These are phyloP conservation scores for Nerophis ophidion DNA, from an alignment of 2,113 vertebrate species.

Conservation along the genomic window DNA sequence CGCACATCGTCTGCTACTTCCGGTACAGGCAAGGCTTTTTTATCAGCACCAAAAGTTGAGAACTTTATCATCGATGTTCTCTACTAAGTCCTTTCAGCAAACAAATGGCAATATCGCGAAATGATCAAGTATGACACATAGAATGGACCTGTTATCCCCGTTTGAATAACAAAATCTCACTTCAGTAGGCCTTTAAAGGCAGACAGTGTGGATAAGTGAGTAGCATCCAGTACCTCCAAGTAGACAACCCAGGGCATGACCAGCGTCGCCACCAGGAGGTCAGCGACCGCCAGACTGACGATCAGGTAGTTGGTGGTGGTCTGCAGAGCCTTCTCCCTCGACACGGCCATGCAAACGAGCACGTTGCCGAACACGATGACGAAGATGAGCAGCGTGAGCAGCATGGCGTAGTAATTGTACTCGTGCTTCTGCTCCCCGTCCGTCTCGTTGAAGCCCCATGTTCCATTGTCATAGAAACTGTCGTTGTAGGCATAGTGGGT, in stretches of 20 bases:
- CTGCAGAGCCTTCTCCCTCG: conserved; percentile 91
- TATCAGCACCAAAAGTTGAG: too few species aligned
- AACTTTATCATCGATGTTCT: too few species aligned
- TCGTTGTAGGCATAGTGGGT: conserved; percentile 85
- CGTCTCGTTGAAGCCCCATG: conserved; percentile 77
- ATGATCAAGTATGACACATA: too few species aligned
- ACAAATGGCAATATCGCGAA: too few species aligned
- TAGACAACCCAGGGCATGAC: conserved; percentile 98
- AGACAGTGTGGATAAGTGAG: neutral
- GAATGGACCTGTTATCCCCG: too few species aligned
- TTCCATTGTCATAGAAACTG: conserved; percentile 76
- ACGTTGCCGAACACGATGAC: conserved; percentile 96
- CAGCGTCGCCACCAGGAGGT: conserved; percentile 89
- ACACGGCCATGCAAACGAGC: conserved; percentile 95
- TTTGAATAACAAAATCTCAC: too few species aligned
- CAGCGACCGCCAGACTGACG: conserved; percentile 92
- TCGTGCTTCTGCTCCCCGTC: conserved; percentile 68
- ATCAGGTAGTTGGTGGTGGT: conserved; percentile 99
- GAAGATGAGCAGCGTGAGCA: conserved; percentile 94
- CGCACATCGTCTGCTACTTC: too few species aligned
- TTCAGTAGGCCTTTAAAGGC: neutral
- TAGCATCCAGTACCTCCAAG: conserved; percentile 77
- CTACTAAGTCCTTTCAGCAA: too few species aligned
- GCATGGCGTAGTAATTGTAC: conserved; percentile 96
- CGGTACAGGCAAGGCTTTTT: too few species aligned